Base-by-base conservation (phyloP, 2,888 invertebrate genomes). In the Lasioglossum morio region DNA sequence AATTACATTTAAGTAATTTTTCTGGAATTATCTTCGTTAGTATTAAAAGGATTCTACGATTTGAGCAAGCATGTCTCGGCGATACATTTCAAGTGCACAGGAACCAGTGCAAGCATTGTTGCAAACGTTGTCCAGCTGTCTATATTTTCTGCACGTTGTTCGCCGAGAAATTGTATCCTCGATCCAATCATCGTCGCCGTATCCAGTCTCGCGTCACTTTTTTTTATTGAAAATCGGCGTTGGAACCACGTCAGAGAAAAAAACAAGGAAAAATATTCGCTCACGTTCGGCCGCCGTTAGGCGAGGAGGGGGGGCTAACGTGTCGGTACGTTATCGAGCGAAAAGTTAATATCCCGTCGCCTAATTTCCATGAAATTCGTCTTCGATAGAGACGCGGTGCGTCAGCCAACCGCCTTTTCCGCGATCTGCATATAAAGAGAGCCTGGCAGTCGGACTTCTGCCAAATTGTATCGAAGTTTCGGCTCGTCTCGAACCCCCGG, bases 381-480 rank as follows among this genome's bases (percentile, higher is more conserved):
- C 83, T 83, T 12, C 76, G 46, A 19, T 14, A 40, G 40, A 63
- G 40, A 73, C 30, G 14, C 46, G 19, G 23, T 57, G 60, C 40
- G 46, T 23, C 8, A 27, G 30, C 48, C n/a, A 40, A 10, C 43
- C 48, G 27, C 60, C 34, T 66, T 34, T 27, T 43, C 10, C 84
- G 60, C 73, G 83, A 73, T 86, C 87, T 82, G 84, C 84, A 86
- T 90, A 88, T 86, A 88, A 89, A 88, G 86, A 82, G 89, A 69
- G 37, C 7, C 57, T 53, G 74, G 75, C 82, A 80, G 84, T 88
- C 89, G 84, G 83, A 88, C 83, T 86, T 80, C 53, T 77, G 88
- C 84, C 88, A 87, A 89, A 90, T 83, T 90, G 84, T 87, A 90
- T 89, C 90, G 85, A 88, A 89, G 79, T 87, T 88, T 57, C 78